phyloP scores from a whole-genome alignment of 1,140 invertebrate species.

The Pseudomyrmex dendroicus region DNA sequence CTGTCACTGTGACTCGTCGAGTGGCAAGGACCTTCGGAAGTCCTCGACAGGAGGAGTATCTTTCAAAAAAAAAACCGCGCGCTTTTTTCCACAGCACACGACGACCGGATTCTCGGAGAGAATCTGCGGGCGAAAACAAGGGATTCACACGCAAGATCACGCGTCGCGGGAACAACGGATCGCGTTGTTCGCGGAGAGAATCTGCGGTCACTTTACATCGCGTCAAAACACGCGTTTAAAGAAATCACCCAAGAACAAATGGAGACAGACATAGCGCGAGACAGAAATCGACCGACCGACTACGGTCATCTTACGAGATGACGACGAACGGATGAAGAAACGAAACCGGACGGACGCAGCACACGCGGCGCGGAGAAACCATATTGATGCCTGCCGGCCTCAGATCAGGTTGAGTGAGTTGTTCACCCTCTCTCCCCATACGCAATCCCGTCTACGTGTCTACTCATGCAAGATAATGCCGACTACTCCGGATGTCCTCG shows the following conservation, averaged over 20 bases:
- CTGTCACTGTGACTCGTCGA: not conserved
- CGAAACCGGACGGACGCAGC: constrained; percentile 65
- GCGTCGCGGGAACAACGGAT: constrained; percentile 66
- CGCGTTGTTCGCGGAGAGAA: constrained; percentile 59
- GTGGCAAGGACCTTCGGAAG: not conserved
- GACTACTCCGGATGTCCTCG: constrained; percentile 68
- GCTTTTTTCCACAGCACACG: not conserved
- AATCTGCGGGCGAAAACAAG: constrained; percentile 41
- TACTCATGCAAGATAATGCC: constrained; percentile 65
- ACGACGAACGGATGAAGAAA: constrained; percentile 35
- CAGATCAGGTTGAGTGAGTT: constrained; percentile 75
- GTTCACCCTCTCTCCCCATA: constrained; percentile 57
- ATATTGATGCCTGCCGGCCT: constrained; percentile 72
- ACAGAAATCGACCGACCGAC: constrained; percentile 54
- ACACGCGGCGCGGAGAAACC: constrained; percentile 62
- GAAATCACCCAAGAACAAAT: constrained; percentile 56
- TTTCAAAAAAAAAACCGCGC: constrained; percentile 18
- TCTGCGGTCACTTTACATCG: constrained; percentile 74
- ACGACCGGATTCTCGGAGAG: constrained; percentile 47
- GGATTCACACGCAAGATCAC: constrained; percentile 75
- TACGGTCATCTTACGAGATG: too few relatives aligned
- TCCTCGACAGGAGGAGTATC: constrained; percentile 21
- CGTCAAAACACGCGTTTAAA: constrained; percentile 77
- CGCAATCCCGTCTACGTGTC: constrained; percentile 53
- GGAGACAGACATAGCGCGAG: not conserved